Percentiles rank a stretch among this genome's conserved stretches.
phyloP scores from a whole-genome alignment of 2,888 invertebrate species.

The Papilio protenor region DNA sequence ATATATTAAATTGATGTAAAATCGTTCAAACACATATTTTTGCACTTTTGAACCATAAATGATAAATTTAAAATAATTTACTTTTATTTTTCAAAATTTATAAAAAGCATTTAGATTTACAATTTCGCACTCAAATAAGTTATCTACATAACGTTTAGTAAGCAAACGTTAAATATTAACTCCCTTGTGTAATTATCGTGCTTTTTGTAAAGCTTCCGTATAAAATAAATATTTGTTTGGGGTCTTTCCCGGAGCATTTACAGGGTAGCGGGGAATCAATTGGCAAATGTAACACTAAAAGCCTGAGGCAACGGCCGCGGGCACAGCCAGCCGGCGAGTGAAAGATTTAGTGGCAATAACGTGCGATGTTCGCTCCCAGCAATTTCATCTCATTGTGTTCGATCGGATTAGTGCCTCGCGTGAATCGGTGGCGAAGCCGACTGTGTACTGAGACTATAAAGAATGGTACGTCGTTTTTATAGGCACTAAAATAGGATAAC shows the following conservation, averaged over 20 bases:
- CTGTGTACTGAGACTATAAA: conserved; percentile 42
- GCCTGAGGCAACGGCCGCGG: conserved; percentile 69
- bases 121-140: background rate
- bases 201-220: conserved; percentile 68
- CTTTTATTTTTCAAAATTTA: background rate
- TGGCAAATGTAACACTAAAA: conserved; percentile 70
- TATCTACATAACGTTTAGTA: background rate
- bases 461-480: background rate
- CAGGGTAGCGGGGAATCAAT: conserved; percentile 59
- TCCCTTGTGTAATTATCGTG: conserved; percentile 67
- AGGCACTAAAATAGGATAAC: background rate
- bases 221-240: conserved; percentile 74
- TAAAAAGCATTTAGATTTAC: background rate
- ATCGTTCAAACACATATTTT: background rate
- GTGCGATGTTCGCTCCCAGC: conserved; percentile 70
- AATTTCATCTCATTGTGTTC: conserved; percentile 76
- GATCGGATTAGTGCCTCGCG: conserved; percentile 74
- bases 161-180: background rate
- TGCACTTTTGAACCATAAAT: background rate
- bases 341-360: conserved; percentile 84
- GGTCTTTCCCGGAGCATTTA: conserved; percentile 58
- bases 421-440: conserved; percentile 60
- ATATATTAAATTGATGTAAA: background rate
- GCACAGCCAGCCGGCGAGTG: conserved; percentile 61
- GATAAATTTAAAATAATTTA: too few species aligned